Evolutionary conservation across 2,113 vertebrate genomes (phyloP), one percentile per base, ranked within the genome.

Genomic region (Nothocercus nigrocapillus): DNA sequence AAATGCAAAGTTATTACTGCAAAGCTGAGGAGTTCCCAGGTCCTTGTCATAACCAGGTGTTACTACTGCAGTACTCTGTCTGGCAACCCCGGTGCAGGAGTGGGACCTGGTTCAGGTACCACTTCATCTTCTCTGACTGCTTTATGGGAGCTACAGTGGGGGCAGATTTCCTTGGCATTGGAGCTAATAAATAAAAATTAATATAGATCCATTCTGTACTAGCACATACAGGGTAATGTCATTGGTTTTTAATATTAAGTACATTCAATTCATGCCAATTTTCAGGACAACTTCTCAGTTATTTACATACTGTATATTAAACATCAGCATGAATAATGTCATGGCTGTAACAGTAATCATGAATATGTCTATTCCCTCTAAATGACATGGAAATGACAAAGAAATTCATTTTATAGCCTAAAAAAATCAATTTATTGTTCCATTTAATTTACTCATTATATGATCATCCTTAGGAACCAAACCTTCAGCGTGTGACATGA

Each of bases 341-440:
- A 86, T 2, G 49, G 62, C 53, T 68, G 13, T n/a, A 83, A 69
- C 11, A 53, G 73, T 40, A 75, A 88, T 81, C 69, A 62, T 17
- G 32, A 92, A n/a, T 38, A 62, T 11, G 79, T 73, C 82, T 44
- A 21, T 34, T 80, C 73, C 80, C 32, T 86, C 88, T 73, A 75
- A 85, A 90, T 86, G 85, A 47, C 40, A 89, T 90, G 64, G 86
- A 95, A 95, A 92, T 85, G 19, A 66, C 69, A 30, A 68, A 81
- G 68, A 88, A 85, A 93, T 47, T 34, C 67, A 92, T 74, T 49
- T 82, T 27, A 66, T 83, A 82, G 2, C 3, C 54, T 88, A 80
- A 90, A 49, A 49, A 94, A 96, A 96, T 96, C 96, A 95, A 93
- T 92, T 88, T 44, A 85, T 83, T 89, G 56, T 82, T 83, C 83